A percentile compares a stretch with the other conserved stretches of the same genome.
phyloP scores from a whole-genome alignment of 1,140 invertebrate genomes.

The Cyclargus thomasi region DNA sequence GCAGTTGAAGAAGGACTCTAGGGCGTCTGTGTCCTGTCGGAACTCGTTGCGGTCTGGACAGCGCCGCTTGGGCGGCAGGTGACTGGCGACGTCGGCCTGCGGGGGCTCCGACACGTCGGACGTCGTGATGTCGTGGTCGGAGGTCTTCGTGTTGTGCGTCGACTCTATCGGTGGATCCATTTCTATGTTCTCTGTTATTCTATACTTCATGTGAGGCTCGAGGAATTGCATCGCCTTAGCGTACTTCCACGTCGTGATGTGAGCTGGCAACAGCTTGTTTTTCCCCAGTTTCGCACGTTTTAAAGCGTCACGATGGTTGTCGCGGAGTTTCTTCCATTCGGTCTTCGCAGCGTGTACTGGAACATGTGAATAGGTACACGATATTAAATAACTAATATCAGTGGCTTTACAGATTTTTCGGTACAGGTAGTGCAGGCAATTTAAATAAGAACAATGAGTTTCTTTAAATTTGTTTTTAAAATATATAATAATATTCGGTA shows the following conservation, averaged over 20 bases:
- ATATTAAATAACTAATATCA: too few species aligned
- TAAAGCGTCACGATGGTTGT: constrained; percentile 60
- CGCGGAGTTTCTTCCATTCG: constrained; percentile 63
- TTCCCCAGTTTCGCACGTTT: constrained; percentile 61
- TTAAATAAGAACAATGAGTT: too few species aligned
- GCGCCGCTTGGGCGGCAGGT: constrained; percentile 35
- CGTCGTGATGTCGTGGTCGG: constrained; percentile 49
- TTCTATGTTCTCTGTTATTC: constrained; percentile 65
- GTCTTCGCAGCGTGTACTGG: constrained; percentile 54
- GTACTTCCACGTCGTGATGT: constrained; percentile 68
- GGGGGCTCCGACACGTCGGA: constrained; percentile 31
- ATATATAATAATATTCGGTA: too few species aligned
- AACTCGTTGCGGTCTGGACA: constrained; percentile 34
- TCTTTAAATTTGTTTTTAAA: too few species aligned
- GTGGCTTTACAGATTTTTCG: too few species aligned
- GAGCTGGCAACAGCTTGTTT: constrained; percentile 60
- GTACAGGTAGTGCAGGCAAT: too few species aligned
- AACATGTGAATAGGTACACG: constrained; percentile 29
- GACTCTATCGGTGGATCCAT: constrained; percentile 36
- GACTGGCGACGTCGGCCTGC: not conserved
- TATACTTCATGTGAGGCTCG: constrained; percentile 64
- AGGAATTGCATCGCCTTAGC: constrained; percentile 66
- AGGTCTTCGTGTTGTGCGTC: constrained; percentile 27
- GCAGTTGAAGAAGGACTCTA: constrained; percentile 60
- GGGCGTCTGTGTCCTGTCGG: constrained; percentile 38